Base-by-base conservation (phyloP, 2,113 vertebrate species). In the Sterna hirundo region DNA sequence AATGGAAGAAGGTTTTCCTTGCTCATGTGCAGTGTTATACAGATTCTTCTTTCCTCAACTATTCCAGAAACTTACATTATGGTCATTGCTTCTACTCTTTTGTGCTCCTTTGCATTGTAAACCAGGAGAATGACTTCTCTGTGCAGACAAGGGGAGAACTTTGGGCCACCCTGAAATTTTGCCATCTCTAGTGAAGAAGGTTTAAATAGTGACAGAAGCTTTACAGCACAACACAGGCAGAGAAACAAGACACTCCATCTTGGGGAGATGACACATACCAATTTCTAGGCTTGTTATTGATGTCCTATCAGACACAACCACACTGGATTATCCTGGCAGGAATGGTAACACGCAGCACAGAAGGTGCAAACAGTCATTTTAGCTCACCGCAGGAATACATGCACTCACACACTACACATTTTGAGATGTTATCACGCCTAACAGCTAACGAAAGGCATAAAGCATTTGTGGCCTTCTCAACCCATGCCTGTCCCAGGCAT, bases 151-250 rank as follows among this genome's bases (percentile, higher is more conserved):
- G 54, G 29, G 66, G 29, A 89, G 26, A 76, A 70, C 66, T 83
- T 94, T 27, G 66, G 74, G 27, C 86, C 93, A 93, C 86, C 51
- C 81, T 95, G 91, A 91, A 91, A 86, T 95, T 93, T 94, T 93
- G n/a, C 91, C n/a, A 27, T 93, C 74, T 91, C 81, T 70, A 62
- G 58, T 83, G 95, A 64, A 94, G 89, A 95, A 94, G 75, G 49
- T 97, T 97, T 91, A 89, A 95, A 96, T 96, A 97, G 96, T 96
- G 96, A 95, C 91, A 97, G 94, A 97, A 97, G 93, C 89, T 97
- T 97, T 97, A 95, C 94, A 96, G 82, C 82, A 94, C 93, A 74
- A 86, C 93, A 83, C 81, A 95, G 68, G 13, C 83, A 91, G 92
- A 93, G 93, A 95, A 95, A 95, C 75, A 91, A 94, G 96, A 91